Evolutionary conservation across 2,888 invertebrate species (phyloP).

Genomic region (Hyposoter dolosus): DNA sequence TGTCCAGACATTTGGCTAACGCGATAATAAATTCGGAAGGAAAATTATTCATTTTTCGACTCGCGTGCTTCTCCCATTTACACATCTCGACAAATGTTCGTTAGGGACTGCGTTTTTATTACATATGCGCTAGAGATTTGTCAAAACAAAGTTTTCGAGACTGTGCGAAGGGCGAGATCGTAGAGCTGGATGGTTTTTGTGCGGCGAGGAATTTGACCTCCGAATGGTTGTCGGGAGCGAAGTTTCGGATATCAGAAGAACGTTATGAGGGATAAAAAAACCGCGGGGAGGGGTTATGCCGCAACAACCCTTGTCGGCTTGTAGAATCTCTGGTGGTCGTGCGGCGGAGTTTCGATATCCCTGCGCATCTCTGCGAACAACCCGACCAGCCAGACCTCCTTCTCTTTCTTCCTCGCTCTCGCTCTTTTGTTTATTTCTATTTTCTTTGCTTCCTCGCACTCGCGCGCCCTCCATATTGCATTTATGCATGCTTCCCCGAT

Average conservation of each 20-base stretch:
- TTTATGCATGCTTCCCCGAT: constrained; percentile 82
- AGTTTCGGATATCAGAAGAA: constrained; percentile 26
- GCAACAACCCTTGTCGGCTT: constrained; percentile 76
- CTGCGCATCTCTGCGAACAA: constrained; percentile 75
- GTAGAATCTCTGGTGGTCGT: constrained; percentile 74
- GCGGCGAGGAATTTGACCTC: no score
- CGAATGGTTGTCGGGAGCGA: constrained; percentile 28
- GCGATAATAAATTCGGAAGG: no score
- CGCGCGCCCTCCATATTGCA: constrained; percentile 75
- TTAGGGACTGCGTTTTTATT: no score
- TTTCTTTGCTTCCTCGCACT: constrained; percentile 13
- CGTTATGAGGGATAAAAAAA: constrained; percentile 38
- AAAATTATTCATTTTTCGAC: no score
- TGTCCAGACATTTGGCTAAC: no score
- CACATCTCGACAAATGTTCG: no score
- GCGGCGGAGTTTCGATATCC: constrained; percentile 73
- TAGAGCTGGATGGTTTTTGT: no score
- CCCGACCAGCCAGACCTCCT: constrained; percentile 31
- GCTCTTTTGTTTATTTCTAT: neutral
- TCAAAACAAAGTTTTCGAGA: no score
- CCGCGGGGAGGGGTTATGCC: constrained; percentile 43
- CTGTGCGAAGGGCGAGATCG: no score
- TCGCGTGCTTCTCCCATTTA: no score
- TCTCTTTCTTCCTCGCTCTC: constrained; percentile 25
- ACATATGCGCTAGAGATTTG: no score